Evolutionary conservation across 2,888 invertebrate genomes (phyloP), one percentile per base, ranked within the genome.

Genomic region (Ecdyonurus torrentis): DNA sequence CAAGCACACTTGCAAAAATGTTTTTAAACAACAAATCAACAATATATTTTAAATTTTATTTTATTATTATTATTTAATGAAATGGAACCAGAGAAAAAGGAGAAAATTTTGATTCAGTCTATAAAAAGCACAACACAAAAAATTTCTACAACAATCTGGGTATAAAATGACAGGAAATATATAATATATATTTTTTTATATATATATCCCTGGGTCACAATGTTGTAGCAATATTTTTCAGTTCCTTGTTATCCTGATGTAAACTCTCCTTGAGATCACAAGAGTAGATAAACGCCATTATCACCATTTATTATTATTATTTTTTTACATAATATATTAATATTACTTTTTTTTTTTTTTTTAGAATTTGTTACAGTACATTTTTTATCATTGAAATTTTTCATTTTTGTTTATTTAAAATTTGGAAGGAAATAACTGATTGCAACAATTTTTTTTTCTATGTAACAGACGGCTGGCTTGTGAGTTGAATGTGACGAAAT

Each of bases 181-280:
- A 5, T 55, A 5, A 55, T 55, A 5, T 37, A 10, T 37, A 10
- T 37, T 37, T 37, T 37, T 37, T 22, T 5, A 7, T 55, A 10
- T 10, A 55, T 55, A 55, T n/a, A 20, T 55, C 55, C 55, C 55
- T 55, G 55, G 55, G 55, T 55, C 22, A 55, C 55, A 55, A 55
- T 55, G 22, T 55, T 55, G 55, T 55, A 55, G 55, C 55, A 55
- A 55, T 55, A 55, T 55, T 55, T 50, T 55, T 55, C 55, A 55
- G 55, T 55, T 55, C 55, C 55, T 55, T n/a, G 37, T 37, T 10
- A 37, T 37, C 37, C 37, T 37, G 37, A 37, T 37, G 37, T 10
- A 37, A 37, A 37, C 37, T 37, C 37, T 37, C 37, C 37, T 37
- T 37, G 37, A 37, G 37, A 37, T 37, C 37, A 37, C 37, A 37